Percentiles rank a stretch among this genome's conserved stretches.
Conservation (phyloP, 2,888 invertebrate genomes). For the Diogma glabrata region DNA sequence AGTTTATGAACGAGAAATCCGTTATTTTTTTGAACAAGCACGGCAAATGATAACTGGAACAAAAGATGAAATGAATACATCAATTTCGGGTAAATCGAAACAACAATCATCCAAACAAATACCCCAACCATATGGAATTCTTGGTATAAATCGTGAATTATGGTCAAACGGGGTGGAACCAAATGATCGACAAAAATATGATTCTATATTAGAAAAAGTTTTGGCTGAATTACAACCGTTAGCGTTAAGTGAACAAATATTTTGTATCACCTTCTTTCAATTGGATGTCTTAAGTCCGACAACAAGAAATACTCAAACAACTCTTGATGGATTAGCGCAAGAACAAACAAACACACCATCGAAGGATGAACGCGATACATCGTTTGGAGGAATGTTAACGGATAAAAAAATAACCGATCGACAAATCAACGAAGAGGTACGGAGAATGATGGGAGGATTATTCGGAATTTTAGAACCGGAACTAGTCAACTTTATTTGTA, state of each 20-base stretch:
- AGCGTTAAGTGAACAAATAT: constrained; percentile 89
- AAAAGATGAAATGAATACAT: constrained; percentile 30
- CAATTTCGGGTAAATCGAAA: constrained; percentile 31
- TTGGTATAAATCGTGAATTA: constrained; percentile 51
- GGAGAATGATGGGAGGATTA: constrained; percentile 77
- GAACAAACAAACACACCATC: constrained; percentile 27
- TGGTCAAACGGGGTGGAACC: constrained; percentile 51
- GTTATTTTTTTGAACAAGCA: constrained; percentile 61
- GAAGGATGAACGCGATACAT: constrained; percentile 1
- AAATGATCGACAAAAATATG: constrained; percentile 46
- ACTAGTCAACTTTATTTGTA: constrained; percentile 70
- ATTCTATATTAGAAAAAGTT: constrained; percentile 69
- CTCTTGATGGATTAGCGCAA: constrained; percentile 38
- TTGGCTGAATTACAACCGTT: constrained; percentile 81
- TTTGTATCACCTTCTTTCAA: constrained; percentile 86
- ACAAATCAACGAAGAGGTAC: constrained; percentile 65
- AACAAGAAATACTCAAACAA: constrained; percentile 44
- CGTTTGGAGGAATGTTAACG: constrained; percentile 18
- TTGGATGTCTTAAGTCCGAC: constrained; percentile 51
- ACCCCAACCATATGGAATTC: constrained; percentile 34
- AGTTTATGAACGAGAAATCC: constrained; percentile 78
- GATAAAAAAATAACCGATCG: constrained; percentile 50
- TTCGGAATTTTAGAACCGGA: constrained; percentile 83
- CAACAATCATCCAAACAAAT: constrained; percentile 30
- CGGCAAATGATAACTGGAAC: constrained; percentile 17